These are phyloP conservation scores for Dasysyrphus albostriatus DNA, from an alignment of 2,888 invertebrate species.

Conservation along the genomic window DNA sequence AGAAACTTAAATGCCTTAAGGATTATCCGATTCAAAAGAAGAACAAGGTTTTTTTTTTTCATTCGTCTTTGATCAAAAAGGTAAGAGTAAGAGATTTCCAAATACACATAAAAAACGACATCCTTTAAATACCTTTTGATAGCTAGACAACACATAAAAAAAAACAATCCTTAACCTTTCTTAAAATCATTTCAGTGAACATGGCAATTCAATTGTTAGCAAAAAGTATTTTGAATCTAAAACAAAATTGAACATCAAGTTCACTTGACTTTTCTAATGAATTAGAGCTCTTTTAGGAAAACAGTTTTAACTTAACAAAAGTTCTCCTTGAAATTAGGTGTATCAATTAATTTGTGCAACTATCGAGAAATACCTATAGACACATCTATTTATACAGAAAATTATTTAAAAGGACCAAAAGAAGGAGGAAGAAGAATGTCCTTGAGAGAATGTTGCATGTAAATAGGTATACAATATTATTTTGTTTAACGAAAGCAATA, in stretches of 20 bases:
- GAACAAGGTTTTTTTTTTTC: not conserved
- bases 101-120: constrained; percentile 12
- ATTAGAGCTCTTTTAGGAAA: not conserved
- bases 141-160: not conserved
- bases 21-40: constrained; percentile 26
- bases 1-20: constrained; percentile 18
- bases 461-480: not conserved
- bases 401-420: not conserved
- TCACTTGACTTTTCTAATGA: constrained; percentile 26
- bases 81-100: constrained; percentile 1
- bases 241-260: constrained; percentile 25
- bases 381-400: not conserved
- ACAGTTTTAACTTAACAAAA: constrained; percentile 38
- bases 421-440: not conserved
- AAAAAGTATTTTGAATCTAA: constrained; percentile 19
- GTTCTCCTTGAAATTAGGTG: constrained; percentile 50
- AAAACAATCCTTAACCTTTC: constrained; percentile 8
- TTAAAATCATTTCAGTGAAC: constrained; percentile 4
- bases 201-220: constrained; percentile 23
- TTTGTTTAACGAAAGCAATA: constrained; percentile 41
- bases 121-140: constrained; percentile 24
- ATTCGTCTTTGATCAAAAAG: constrained; percentile 8
- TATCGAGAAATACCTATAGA: constrained; percentile 17
- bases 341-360: constrained; percentile 41
- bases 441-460: constrained; percentile 7